Evolutionary conservation across 1,140 invertebrate genomes (phyloP), one percentile per base, ranked within the genome.

Genomic region (Lordiphosa collinella): DNA sequence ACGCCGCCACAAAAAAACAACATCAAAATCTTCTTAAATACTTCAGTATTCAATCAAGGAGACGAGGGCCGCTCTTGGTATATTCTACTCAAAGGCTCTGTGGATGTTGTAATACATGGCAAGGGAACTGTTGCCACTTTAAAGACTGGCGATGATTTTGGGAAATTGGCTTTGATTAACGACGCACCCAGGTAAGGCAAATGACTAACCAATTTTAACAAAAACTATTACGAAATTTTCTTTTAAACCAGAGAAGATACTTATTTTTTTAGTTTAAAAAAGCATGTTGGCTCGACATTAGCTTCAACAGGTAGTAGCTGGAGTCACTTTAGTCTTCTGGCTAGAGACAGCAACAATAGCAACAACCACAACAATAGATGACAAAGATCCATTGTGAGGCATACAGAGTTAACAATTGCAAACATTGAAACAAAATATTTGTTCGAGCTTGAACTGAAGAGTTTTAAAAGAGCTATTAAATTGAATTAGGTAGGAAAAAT

Each of bases 41-140:
- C 25, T 44, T 44, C 53, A 95, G 95, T 97, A 75, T 97, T 97
- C 88, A 95, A 95, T 86, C 96, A 97, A 90, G 96, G 96, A 36
- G 95, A 96, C 85, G 94, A 95, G 88, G 96, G 95, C n/a, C 92
- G 93, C 62, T 95, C 94, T 14, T 97, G 96, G 96, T 97, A 96
- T 90, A 95, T 97, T 35, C 93, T 97, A 58, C 90, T 97, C 22
- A 93, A 93, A 73, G 95, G 95, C 10, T 95, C 94, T 0, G 95
- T 97, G 3, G 95, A 96, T 88, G 95, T 97, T 41, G 94, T 95
- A 32, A 96, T 96, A 73, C 93, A 95, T 86, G 95, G 95, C 46
- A 96, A 96, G 91, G 95, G 95, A 25, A 92, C 94, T 8, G 96
- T 96, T 9, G 95, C 94, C 60, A 94, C 93, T 18, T 90, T 97